Conservation (phyloP, 2,113 vertebrate species). For the Clarias gariepinus region DNA sequence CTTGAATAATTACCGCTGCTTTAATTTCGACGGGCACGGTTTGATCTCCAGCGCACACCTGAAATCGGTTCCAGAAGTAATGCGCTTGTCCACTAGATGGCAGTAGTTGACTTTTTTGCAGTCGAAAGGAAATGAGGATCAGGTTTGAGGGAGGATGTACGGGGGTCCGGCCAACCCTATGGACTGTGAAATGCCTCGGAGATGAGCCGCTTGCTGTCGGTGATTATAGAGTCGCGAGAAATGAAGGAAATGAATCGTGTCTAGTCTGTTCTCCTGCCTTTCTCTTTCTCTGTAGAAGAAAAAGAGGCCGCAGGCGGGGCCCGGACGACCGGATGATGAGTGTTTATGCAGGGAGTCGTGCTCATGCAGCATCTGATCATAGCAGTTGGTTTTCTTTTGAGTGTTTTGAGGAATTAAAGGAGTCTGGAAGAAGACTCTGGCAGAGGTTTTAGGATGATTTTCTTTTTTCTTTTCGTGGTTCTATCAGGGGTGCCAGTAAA, state of each 20-base stretch:
- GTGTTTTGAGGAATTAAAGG: background rate
- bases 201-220: slow-evolving; percentile 43
- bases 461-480: background rate
- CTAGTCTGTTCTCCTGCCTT: slow-evolving; percentile 7
- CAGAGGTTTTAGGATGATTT: background rate
- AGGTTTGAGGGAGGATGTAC: background rate
- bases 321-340: background rate
- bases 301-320: background rate
- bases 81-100: slow-evolving; percentile 49
- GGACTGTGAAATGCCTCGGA: slow-evolving; percentile 45
- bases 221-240: slow-evolving; percentile 40
- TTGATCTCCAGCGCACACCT: background rate
- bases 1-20: background rate
- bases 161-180: slow-evolving; percentile 26
- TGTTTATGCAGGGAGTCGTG: background rate
- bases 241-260: slow-evolving; percentile 31
- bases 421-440: background rate
- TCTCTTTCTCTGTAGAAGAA: background rate
- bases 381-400: background rate
- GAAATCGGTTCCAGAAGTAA: background rate
- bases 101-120: slow-evolving; percentile 29
- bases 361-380: background rate
- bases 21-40: background rate
- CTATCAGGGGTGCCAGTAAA: background rate
- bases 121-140: background rate